Conservation (phyloP, 1,140 invertebrate species). For the Musca vetustissima region DNA sequence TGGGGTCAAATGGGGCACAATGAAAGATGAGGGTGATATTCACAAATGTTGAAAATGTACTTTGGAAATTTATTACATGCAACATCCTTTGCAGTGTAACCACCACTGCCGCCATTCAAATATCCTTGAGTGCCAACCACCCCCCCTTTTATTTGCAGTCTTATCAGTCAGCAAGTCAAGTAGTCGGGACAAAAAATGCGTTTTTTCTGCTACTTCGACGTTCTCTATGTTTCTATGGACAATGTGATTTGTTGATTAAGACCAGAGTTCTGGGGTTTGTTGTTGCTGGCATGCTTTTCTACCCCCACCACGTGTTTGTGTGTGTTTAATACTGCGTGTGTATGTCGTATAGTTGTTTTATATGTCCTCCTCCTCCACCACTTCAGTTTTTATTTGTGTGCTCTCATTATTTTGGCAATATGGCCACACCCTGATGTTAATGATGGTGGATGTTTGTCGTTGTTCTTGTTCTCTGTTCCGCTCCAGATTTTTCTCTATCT, state of each 20-base stretch:
- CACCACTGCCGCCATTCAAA: no score
- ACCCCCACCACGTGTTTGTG: not conserved
- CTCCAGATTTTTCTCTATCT: slow-evolving; percentile 14
- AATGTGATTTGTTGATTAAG: slow-evolving; percentile 13
- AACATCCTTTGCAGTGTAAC: not conserved
- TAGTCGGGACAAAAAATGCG: not conserved
- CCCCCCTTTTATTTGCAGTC: no score
- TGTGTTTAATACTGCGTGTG: not conserved
- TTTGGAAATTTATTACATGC: slow-evolving; percentile 9
- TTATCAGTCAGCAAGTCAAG: no score
- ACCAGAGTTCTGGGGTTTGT: not conserved
- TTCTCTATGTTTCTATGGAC: not conserved
- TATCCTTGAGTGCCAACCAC: no score
- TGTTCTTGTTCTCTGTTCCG: not conserved
- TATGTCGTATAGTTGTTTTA: no score
- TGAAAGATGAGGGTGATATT: not conserved
- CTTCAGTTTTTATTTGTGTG: no score
- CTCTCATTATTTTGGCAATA: no score
- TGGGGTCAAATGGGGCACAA: no score
- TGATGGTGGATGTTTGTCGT: slow-evolving; percentile 3
- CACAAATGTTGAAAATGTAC: slow-evolving; percentile 9
- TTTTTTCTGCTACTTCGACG: not conserved
- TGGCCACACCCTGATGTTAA: slow-evolving; percentile 7
- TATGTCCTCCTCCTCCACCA: no score
- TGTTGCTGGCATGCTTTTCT: not conserved